Evolutionary conservation across 2,113 vertebrate genomes (phyloP).

Genomic region (Porphyrio hochstetteri): DNA sequence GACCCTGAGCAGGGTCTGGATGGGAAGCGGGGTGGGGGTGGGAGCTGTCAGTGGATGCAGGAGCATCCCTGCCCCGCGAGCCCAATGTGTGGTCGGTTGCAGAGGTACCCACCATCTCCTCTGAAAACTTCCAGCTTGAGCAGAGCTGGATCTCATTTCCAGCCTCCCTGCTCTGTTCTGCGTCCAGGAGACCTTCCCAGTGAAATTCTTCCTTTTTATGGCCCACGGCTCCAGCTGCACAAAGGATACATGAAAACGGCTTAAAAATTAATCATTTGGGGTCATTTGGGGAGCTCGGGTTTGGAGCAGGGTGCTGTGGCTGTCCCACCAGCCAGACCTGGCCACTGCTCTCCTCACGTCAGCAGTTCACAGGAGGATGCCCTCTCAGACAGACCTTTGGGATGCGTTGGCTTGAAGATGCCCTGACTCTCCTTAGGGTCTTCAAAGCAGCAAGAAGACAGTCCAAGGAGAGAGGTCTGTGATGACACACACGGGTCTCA

Average conservation of each 20-base stretch:
- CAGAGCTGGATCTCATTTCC: conserved; percentile 25
- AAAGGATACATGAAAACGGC: neutral
- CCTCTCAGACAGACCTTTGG: neutral
- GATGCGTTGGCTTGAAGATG: fast-evolving
- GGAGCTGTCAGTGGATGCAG: neutral
- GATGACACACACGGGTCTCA: fast-evolving
- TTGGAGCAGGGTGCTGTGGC: neutral
- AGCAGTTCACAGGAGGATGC: fast-evolving
- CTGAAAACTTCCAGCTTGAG: neutral
- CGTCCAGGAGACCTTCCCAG: conserved; percentile 12
- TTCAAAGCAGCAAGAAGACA: neutral
- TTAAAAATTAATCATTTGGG: neutral
- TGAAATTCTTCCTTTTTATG: conserved; percentile 28
- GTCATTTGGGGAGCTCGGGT: neutral
- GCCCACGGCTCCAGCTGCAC: neutral
- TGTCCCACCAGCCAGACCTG: neutral
- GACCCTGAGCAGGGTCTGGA: neutral
- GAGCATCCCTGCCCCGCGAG: neutral
- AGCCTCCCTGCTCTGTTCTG: conserved; percentile 33
- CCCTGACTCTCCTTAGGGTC: neutral
- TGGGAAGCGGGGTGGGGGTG: fast-evolving
- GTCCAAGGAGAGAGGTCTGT: neutral
- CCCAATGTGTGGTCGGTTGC: fast-evolving
- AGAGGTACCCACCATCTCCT: neutral
- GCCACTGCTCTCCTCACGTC: neutral